Base-by-base conservation (phyloP, 2,113 vertebrate species). In the Elanoides forficatus region DNA sequence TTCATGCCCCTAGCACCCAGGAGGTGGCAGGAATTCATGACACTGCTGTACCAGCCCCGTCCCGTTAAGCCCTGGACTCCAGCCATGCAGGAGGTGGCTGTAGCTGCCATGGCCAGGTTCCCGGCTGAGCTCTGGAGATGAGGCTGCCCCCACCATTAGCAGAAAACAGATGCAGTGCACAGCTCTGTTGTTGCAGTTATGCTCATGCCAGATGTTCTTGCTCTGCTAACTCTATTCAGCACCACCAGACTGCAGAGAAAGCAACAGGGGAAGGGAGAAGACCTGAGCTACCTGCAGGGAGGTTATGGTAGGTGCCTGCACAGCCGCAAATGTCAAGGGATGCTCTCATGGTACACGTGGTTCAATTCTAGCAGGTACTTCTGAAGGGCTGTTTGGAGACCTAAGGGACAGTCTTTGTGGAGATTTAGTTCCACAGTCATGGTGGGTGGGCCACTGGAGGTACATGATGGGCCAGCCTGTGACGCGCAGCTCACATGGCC, bases 401-500 rank as follows among this genome's bases (percentile, higher is more conserved):
- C 11, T 12, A 58, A 48, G 55, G 43, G 32, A 48, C n/a, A 74
- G n/a, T 40, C 60, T 48, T 63, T 29, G 43, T 45, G 63, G 43
- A 26, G 75, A 47, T 56, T 7, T 25, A 21, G 50, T 48, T 48
- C 45, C 62, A 75, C 8, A 20, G 15, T 25, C 45, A 5, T 4
- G 6, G 53, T 62, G 53, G 26, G 14, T 67, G 32, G 22, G 25
- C 73, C 30, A 43, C n/a, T 25, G 55, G 55, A 50, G 36, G 42
- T 48, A 29, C 27, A 4, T 7, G 36, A 48, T 0, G 5, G 60
- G 21, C 55, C 52, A 62, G 21, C 29, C 83, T 42, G 34, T 2
- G 2, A 25, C 74, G 38, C 3, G 2, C 47, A 86, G 60, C 34
- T 73, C 40, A 38, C 13, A 10, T 0, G 1, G 36, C 19, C n/a